These are phyloP conservation scores for Nephrotoma appendiculata DNA, from an alignment of 2,888 invertebrate species.

Conservation along the genomic window DNA sequence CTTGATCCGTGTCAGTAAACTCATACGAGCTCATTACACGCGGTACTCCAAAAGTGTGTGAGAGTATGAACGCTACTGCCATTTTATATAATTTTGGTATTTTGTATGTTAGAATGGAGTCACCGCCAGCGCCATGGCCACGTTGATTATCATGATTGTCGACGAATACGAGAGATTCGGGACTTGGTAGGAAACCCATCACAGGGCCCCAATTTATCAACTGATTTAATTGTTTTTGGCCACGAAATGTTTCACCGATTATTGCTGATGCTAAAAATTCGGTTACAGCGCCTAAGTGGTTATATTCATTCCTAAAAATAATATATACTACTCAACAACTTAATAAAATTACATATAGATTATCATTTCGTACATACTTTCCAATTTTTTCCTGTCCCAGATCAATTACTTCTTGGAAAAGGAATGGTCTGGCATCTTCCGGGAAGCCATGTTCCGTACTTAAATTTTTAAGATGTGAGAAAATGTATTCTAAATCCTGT, in stretches of 20 bases:
- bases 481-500: slow-evolving; percentile 38
- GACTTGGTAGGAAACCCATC: slow-evolving; percentile 46
- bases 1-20: background rate
- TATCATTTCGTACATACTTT: slow-evolving; percentile 14
- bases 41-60: slow-evolving; percentile 59
- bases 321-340: background rate
- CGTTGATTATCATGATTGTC: slow-evolving; percentile 82
- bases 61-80: slow-evolving; percentile 61
- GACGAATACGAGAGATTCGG: slow-evolving; percentile 52
- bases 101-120: slow-evolving; percentile 43
- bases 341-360: background rate
- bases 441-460: slow-evolving; percentile 36
- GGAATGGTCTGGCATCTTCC: slow-evolving; percentile 33
- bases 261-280: background rate
- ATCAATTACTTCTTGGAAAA: slow-evolving; percentile 44
- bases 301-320: background rate
- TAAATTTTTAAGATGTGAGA: slow-evolving; percentile 33
- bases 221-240: background rate
- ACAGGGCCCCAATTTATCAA: slow-evolving; percentile 33
- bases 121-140: slow-evolving; percentile 43
- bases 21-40: slow-evolving; percentile 65
- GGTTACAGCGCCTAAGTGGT: background rate
- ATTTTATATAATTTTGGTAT: slow-evolving; percentile 45
- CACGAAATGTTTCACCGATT: background rate
- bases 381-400: slow-evolving; percentile 20